Evolutionary conservation across 1,140 invertebrate genomes (phyloP), one percentile per base, ranked within the genome.

Genomic region (Cotesia typhae): DNA sequence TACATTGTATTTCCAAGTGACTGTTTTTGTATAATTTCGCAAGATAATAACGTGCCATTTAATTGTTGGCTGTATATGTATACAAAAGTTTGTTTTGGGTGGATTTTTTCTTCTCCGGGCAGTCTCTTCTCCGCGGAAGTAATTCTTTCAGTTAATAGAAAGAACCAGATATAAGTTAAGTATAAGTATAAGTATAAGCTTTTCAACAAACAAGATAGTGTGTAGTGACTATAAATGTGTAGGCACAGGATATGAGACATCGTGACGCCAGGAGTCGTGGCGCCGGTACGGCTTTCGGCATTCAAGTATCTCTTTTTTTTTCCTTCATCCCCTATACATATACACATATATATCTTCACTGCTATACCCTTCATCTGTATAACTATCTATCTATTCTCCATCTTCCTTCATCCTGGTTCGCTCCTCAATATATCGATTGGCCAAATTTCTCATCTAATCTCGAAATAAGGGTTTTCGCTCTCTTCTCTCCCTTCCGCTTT

Each of bases 231-330:
- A 36, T 64, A 9, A 51, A 2, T 47, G 36, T 55, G 28, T 47
- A 47, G 41, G 41, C 41, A 47, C 41, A 47, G 41, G 41, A 47
- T 47, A 47, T 47, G 72, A 57, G 72, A 69, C 67, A 71, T 57
- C 72, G 57, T 52, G 65, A 68, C 71, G 64, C 47, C 72, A 67
- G 65, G 65, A 73, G 71, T 75, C 73, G 71, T 73, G 65, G 59
- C 72, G 77, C 66, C 71, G 64, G 53, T 28, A 59, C 41, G 64
- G 64, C 64, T 57, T 67, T 55, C 68, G 68, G 64, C 64, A 47
- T 47, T 47, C 41, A 67, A 35, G 41, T 52, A 52, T 20, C 64
- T 66, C 37, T 14, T 51, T n/a, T 47, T 47, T n/a, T 47, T 14
- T 66, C 64, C 17, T 17, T 20, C 64, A 12, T 36, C 52, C 64